A percentile compares a stretch with the other conserved stretches of the same genome.
These are phyloP conservation scores for Palloptera scutellata DNA, from an alignment of 2,888 invertebrate species.

Conservation along the genomic window DNA sequence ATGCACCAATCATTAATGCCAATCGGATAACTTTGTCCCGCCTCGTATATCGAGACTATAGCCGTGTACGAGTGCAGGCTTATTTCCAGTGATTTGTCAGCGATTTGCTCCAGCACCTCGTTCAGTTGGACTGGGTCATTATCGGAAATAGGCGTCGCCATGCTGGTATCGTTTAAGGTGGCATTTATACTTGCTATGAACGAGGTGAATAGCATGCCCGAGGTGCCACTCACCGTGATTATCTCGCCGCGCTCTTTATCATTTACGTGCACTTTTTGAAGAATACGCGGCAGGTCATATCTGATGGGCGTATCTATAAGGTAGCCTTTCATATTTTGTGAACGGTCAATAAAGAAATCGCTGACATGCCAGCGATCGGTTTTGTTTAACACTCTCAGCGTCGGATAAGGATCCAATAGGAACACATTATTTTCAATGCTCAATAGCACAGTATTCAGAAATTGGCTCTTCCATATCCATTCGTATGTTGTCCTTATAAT, in stretches of 20 bases:
- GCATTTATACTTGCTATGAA: slow-evolving; percentile 52
- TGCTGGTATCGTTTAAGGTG: slow-evolving; percentile 43
- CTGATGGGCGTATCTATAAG: slow-evolving; percentile 44
- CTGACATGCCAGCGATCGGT: slow-evolving; percentile 42
- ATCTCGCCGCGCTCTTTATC: slow-evolving; percentile 12
- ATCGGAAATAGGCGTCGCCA: slow-evolving; percentile 1
- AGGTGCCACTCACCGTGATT: slow-evolving; percentile 44
- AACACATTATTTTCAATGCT: slow-evolving; percentile 47
- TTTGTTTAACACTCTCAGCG: slow-evolving; percentile 41
- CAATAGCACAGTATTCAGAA: slow-evolving; percentile 46
- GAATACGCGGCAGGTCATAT: slow-evolving; percentile 53
- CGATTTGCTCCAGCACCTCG: slow-evolving; percentile 22
- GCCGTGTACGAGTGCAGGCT: slow-evolving; percentile 51
- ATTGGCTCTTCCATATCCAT: slow-evolving; percentile 52
- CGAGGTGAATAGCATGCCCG: slow-evolving; percentile 46
- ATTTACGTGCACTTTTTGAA: slow-evolving; percentile 33
- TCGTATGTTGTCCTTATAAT: slow-evolving; percentile 38
- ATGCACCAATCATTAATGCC: slow-evolving; percentile 55
- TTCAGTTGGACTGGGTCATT: slow-evolving; percentile 23
- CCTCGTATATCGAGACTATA: slow-evolving; percentile 10
- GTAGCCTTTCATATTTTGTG: slow-evolving; percentile 48
- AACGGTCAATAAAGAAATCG: slow-evolving; percentile 43
- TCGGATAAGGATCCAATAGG: slow-evolving; percentile 49
- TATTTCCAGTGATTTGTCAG: slow-evolving; percentile 48
- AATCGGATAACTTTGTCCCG: slow-evolving; percentile 53